These are phyloP conservation scores for Strigamia transsilvanica DNA, from an alignment of 2,888 invertebrate genomes.

Conservation along the genomic window DNA sequence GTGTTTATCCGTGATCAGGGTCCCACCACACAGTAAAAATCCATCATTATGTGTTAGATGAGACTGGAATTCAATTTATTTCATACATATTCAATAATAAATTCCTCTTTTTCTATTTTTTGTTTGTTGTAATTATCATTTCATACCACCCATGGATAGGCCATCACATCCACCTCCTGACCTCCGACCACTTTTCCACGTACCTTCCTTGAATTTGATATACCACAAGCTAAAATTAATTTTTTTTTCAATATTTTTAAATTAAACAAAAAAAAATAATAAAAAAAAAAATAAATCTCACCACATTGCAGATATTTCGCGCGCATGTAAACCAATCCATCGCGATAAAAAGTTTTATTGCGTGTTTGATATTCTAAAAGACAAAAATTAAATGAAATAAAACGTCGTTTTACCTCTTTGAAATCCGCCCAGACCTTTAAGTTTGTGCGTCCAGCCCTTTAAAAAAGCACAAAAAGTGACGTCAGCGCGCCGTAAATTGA, in stretches of 20 bases:
- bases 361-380: background rate
- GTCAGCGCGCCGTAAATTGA: background rate
- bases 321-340: slow-evolving; percentile 13
- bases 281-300: background rate
- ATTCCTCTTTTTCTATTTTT: background rate
- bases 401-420: background rate
- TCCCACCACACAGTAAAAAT: slow-evolving; percentile 34
- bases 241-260: background rate
- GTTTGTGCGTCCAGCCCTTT: background rate
- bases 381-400: background rate
- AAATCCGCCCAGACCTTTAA: background rate
- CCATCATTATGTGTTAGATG: slow-evolving; percentile 44
- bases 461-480: background rate
- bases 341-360: background rate
- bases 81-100: background rate
- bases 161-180: slow-evolving; percentile 32
- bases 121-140: background rate
- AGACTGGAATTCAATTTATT: background rate
- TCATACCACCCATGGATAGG: slow-evolving; percentile 51
- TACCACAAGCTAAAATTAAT: slow-evolving; percentile 49
- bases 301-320: background rate
- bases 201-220: slow-evolving; percentile 18
- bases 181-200: slow-evolving; percentile 40
- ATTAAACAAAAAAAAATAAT: background rate
- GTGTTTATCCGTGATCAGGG: slow-evolving; percentile 50